Evolutionary conservation across 2,113 vertebrate genomes (phyloP), one percentile per base, ranked within the genome.

Genomic region (Orthochromis malagaraziensis): DNA sequence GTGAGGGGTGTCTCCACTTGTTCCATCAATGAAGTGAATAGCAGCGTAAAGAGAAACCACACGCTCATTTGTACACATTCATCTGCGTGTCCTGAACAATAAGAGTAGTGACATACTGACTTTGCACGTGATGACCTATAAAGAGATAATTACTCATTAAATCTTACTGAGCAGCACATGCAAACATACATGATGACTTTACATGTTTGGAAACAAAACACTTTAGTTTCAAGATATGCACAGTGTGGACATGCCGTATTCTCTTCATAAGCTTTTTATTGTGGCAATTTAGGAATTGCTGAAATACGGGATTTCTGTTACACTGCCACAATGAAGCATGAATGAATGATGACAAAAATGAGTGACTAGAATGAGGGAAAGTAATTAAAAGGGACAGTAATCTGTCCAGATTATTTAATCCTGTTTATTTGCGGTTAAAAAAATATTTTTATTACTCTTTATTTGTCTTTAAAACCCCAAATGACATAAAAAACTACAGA

Each of bases 31-130:
- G 84, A 19, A 16, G 45, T 21, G 82, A 91, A 90, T 90, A 70
- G 91, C 91, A 85, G 79, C 79, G 17, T 90, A 81, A 84, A 89
- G 88, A 77, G 38, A 89, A 92, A 83, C 90, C 88, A 45, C 65
- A 38, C 7, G 5, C 10, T 33, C 2, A 7, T n/a, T 40, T 21
- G 10, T 17, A 53, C 85, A 85, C 77, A 82, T 93, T 93, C 86
- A 86, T 87, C 88, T 13, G 47, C 24, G 40, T 79, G 57, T 85
- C 40, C 53, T 77, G 49, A 83, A 90, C 80, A 90, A 82, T 88
- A 26, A 80, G 63, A 81, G 13, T 17, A 16, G 21, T 87, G 75
- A 90, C 89, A 89, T 81, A 82, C 84, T 84, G 58, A 88, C 47
- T 84, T 55, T 55, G 7, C 87, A 86, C 45, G 29, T 82, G 60